Percentiles rank a stretch among this genome's conserved stretches.
These are phyloP conservation scores for Pantherophis guttatus DNA, from an alignment of 2,113 vertebrate species.

Conservation along the genomic window DNA sequence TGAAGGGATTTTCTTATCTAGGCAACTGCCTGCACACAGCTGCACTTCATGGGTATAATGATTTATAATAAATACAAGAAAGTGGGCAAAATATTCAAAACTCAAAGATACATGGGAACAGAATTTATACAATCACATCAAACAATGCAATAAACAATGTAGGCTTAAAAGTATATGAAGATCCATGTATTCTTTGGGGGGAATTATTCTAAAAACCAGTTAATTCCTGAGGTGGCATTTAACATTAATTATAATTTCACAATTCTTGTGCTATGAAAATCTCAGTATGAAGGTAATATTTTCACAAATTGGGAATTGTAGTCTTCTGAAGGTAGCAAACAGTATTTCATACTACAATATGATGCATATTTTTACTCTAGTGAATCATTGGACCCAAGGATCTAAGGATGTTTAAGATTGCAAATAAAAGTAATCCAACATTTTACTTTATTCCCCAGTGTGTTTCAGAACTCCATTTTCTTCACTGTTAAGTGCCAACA, in stretches of 20 bases:
- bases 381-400: conserved; percentile 55
- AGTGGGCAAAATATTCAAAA: conserved; percentile 76
- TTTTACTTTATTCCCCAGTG: conserved; percentile 41
- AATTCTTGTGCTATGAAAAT: conserved; percentile 70
- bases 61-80: conserved; percentile 89
- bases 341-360: conserved; percentile 39
- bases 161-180: conserved; percentile 60
- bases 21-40: conserved; percentile 89
- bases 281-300: conserved; percentile 32
- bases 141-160: conserved; percentile 61
- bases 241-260: conserved; percentile 56
- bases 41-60: conserved; percentile 82
- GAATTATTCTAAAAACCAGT: conserved; percentile 59
- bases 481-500: conserved; percentile 64
- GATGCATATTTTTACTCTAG: conserved; percentile 37
- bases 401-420: conserved; percentile 44
- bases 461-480: conserved; percentile 39
- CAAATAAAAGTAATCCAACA: conserved; percentile 37
- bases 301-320: conserved; percentile 40
- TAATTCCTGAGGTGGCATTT: conserved; percentile 73
- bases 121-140: conserved; percentile 72
- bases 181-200: conserved; percentile 53
- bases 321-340: conserved; percentile 60
- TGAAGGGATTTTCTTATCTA: conserved; percentile 75
- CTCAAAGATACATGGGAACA: conserved; percentile 70